Percentiles rank a stretch among this genome's conserved stretches.
phyloP scores from a whole-genome alignment of 2,888 invertebrate genomes.

The Dione juno region DNA sequence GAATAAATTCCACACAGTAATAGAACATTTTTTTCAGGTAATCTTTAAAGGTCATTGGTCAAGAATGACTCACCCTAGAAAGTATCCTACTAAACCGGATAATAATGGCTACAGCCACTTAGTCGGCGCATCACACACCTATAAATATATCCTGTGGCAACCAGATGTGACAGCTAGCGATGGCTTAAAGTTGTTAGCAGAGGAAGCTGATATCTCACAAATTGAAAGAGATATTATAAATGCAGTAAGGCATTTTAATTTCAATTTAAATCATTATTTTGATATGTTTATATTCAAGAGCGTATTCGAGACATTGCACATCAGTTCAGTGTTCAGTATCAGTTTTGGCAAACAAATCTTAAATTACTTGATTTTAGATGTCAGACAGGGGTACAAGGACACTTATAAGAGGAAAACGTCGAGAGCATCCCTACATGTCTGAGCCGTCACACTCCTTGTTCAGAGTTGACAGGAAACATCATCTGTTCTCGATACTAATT shows the following conservation, averaged over 20 bases:
- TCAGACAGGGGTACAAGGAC: constrained; percentile 64
- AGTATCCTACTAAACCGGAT: constrained; percentile 72
- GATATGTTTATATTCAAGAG: neutral
- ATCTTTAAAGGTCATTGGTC: constrained; percentile 75
- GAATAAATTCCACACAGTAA: neutral
- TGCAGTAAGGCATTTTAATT: constrained; percentile 54
- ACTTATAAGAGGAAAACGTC: constrained; percentile 68
- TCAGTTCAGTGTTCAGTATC: no score
- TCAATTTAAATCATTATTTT: neutral
- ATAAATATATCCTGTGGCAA: constrained; percentile 63
- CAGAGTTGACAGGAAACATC: constrained; percentile 71
- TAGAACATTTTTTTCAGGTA: constrained; percentile 55
- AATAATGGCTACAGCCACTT: constrained; percentile 73
- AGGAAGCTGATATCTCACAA: constrained; percentile 54
- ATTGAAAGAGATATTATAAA: constrained; percentile 68
- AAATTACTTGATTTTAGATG: constrained; percentile 53
- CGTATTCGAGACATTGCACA: neutral
- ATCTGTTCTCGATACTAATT: constrained; percentile 70
- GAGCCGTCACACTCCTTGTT: constrained; percentile 72
- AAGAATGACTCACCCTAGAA: constrained; percentile 66
- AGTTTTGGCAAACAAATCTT: neutral
- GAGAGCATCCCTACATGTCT: constrained; percentile 72
- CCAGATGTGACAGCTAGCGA: constrained; percentile 58
- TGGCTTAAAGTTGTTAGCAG: constrained; percentile 64
- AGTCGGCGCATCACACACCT: constrained; percentile 72